phyloP scores from a whole-genome alignment of 2,888 invertebrate species.

The Lycaena phlaeas region DNA sequence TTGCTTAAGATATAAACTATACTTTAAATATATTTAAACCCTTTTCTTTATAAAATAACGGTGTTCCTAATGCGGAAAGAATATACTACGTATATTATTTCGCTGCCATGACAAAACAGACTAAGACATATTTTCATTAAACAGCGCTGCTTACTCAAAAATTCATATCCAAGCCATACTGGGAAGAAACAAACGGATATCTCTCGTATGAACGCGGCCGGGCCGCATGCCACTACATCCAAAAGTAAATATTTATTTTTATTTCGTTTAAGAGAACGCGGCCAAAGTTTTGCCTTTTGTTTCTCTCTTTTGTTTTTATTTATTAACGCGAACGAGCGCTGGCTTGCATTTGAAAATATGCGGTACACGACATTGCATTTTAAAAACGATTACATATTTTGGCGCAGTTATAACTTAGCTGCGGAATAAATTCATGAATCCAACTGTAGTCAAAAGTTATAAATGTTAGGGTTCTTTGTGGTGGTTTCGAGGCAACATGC shows the following conservation, averaged over 20 bases:
- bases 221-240: conserved; percentile 9
- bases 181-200: conserved; percentile 4
- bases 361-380: conserved; percentile 11
- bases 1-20: too few relatives aligned
- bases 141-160: conserved; percentile 1
- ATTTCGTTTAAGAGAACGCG: conserved; percentile 12
- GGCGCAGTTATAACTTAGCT: conserved; percentile 5
- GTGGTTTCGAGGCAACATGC: too few relatives aligned
- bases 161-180: conserved; percentile 5
- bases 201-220: conserved; percentile 5
- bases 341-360: conserved; percentile 9
- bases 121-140: conserved; percentile 2
- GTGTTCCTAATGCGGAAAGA: too few relatives aligned
- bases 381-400: conserved; percentile 12
- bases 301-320: conserved; percentile 11
- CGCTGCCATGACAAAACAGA: too few relatives aligned
- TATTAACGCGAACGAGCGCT: conserved; percentile 8
- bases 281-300: conserved; percentile 11
- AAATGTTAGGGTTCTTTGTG: neutral
- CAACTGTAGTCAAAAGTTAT: conserved; percentile 1
- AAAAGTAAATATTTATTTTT: conserved; percentile 12
- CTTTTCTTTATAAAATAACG: too few relatives aligned
- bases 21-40: too few relatives aligned
- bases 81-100: too few relatives aligned
- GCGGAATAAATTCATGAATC: conserved; percentile 3